Evolutionary conservation across 2,113 vertebrate species (phyloP), one percentile per base, ranked within the genome.

Genomic region (Edolisoma coerulescens): DNA sequence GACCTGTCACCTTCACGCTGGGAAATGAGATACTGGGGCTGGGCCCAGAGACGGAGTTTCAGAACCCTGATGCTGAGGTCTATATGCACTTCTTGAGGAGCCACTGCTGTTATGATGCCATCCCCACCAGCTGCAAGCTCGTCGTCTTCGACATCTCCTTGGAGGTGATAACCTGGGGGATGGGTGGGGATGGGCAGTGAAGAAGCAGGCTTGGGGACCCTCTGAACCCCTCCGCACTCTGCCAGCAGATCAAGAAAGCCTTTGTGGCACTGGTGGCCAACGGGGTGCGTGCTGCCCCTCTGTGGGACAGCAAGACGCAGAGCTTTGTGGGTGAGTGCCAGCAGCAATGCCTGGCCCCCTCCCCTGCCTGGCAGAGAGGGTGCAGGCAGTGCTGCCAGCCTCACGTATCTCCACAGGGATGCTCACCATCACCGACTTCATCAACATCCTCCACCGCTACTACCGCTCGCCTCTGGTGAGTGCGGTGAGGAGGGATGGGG

Each of bases 351-450:
- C 54, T 16, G 61, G 39, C 7, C 53, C 91, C 71, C 52, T 64
- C 32, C 37, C 67, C 57, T 39, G 41, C 44, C 70, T 56, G 86
- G 44, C 75, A 56, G 76, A 2, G 2, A 53, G 30, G 47, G 69
- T 50, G 32, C 1, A 24, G 64, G 74, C 90, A 81, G 89, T 0
- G 1, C 80, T 92, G 80, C 76, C 86, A 95, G 83, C 57, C 45
- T 77, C 65, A 16, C 1, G 0, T 69, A 9, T 94, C 86, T 84
- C 76, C 1, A 1, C 97, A 99, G 99, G 99, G 26, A 99, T 99
- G 99, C 98, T 99, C 97, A 99, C 99, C 35, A 99, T 99, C 97
- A 99, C 99, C 1, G 99, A 99, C 96, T 99, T 99, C 97, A 99
- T 99, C 98, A 98, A 99, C 96, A 99, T 99, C 95, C 98, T 99